These are phyloP conservation scores for Apis dorsata DNA, from an alignment of 1,140 invertebrate species.

Conservation along the genomic window DNA sequence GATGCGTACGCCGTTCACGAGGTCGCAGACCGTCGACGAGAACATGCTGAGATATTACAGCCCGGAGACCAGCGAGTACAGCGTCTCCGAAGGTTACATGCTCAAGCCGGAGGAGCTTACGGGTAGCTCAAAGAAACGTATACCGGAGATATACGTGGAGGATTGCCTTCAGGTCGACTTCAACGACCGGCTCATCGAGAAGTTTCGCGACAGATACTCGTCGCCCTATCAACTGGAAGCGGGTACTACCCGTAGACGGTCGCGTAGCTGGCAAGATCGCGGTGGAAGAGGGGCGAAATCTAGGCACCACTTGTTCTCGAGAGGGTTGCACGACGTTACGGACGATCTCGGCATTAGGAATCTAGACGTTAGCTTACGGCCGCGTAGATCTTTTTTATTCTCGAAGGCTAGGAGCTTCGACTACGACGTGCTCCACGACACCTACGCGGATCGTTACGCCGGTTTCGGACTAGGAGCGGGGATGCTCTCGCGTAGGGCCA, in stretches of 20 bases:
- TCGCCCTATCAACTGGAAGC: conserved; percentile 37
- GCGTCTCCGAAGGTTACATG: conserved; percentile 72
- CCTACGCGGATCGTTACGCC: conserved; percentile 52
- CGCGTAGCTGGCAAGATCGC: conserved; percentile 70
- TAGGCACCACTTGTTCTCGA: conserved; percentile 35
- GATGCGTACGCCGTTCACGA: conserved; percentile 78
- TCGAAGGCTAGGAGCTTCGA: conserved; percentile 72
- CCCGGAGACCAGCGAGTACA: conserved; percentile 77
- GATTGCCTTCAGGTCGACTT: conserved; percentile 74
- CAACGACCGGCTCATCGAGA: conserved; percentile 71
- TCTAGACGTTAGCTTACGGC: conserved; percentile 59
- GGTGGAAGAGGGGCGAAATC: conserved; percentile 33
- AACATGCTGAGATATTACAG: conserved; percentile 76
- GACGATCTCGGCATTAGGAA: conserved; percentile 58
- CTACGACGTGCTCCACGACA: conserved; percentile 69
- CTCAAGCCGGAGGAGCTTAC: conserved; percentile 68
- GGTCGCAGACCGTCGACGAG: conserved; percentile 78
- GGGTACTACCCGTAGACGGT: conserved; percentile 55
- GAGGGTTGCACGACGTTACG: conserved; percentile 34
- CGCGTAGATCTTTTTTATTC: conserved; percentile 69
- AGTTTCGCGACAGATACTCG: conserved; percentile 67
- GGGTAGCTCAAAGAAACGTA: conserved; percentile 66
- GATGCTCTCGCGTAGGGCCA: conserved; percentile 68
- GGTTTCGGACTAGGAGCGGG: conserved; percentile 28
- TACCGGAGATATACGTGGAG: conserved; percentile 76